A percentile compares a stretch with the other conserved stretches of the same genome.
phyloP scores from a whole-genome alignment of 2,113 vertebrate genomes.

The Struthidea cinerea region DNA sequence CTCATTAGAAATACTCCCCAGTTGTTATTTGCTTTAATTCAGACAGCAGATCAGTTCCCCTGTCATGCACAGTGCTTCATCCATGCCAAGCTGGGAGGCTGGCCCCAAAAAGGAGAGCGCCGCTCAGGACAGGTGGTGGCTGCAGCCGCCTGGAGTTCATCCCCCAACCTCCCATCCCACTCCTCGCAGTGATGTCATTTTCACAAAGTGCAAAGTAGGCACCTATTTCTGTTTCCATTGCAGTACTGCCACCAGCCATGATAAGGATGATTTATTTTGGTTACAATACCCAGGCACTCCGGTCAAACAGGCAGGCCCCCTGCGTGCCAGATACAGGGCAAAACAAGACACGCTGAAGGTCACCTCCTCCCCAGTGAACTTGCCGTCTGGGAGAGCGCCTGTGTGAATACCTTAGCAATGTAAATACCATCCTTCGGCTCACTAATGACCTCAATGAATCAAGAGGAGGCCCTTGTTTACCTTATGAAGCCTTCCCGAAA shows the following conservation, averaged over 20 bases:
- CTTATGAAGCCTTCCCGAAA: not conserved
- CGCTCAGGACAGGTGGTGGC: not conserved
- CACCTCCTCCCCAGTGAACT: conserved; percentile 9
- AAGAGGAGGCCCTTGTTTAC: conserved; percentile 23
- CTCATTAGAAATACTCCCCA: not conserved
- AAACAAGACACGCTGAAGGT: conserved; percentile 31
- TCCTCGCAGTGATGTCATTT: not conserved
- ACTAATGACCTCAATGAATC: conserved; percentile 17
- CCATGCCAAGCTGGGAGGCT: fast-evolving
- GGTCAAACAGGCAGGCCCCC: conserved; percentile 12
- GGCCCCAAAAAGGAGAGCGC: not conserved
- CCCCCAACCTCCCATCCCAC: not conserved
- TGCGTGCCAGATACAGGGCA: not conserved
- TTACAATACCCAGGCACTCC: conserved; percentile 37
- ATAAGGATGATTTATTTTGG: conserved; percentile 57
- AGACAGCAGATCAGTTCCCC: not conserved
- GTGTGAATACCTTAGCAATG: not conserved
- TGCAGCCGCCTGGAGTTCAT: not conserved
- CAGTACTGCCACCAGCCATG: not conserved
- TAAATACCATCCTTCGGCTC: conserved; percentile 25
- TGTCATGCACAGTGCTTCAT: fast-evolving
- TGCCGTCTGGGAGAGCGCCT: not conserved
- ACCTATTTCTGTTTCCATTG: conserved; percentile 12
- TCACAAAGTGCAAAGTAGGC: not conserved
- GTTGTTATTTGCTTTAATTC: not conserved